phyloP scores from a whole-genome alignment of 92 coral and sea anemone species.

The Siderastrea siderea region DNA sequence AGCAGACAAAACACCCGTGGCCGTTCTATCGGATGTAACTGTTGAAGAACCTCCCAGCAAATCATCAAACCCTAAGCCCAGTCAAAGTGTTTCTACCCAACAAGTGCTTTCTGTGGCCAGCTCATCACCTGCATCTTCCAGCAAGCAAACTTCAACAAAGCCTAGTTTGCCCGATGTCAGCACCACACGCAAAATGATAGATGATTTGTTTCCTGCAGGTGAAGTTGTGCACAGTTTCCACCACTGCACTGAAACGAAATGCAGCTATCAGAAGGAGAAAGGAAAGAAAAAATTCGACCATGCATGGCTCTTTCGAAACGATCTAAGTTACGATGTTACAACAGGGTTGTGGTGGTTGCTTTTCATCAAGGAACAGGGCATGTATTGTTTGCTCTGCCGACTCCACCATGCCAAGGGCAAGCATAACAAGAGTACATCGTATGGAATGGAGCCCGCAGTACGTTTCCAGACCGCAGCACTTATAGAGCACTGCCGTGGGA shows the following conservation, averaged over 20 bases:
- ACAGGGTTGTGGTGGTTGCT: constrained; percentile 50
- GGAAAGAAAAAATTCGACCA: constrained; percentile 23
- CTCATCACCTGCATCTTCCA: constrained; percentile 16
- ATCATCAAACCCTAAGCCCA: constrained; percentile 26
- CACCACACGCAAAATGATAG: constrained; percentile 1
- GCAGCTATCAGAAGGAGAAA: constrained; percentile 43
- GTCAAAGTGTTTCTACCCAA: constrained; percentile 22
- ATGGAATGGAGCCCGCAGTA: constrained; percentile 41
- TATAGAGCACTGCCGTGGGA: constrained; percentile 10
- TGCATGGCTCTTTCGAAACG: constrained; percentile 27
- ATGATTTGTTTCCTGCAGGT: constrained; percentile 10
- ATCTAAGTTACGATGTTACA: constrained; percentile 20
- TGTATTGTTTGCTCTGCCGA: constrained; percentile 35
- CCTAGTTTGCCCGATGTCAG: constrained; percentile 35
- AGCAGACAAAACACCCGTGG: constrained; percentile 24
- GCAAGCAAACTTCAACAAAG: constrained; percentile 23
- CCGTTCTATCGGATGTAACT: not conserved
- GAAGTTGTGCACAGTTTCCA: constrained; percentile 41
- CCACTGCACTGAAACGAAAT: constrained; percentile 30
- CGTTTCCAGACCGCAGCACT: constrained; percentile 38
- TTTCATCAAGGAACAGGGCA: constrained; percentile 23
- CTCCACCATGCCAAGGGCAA: constrained; percentile 35
- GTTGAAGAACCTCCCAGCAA: constrained; percentile 20
- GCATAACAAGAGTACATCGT: constrained; percentile 30
- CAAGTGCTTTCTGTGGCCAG: constrained; percentile 35